Evolutionary conservation across 2,888 invertebrate species (phyloP).

Genomic region (Oscheius sp.): DNA sequence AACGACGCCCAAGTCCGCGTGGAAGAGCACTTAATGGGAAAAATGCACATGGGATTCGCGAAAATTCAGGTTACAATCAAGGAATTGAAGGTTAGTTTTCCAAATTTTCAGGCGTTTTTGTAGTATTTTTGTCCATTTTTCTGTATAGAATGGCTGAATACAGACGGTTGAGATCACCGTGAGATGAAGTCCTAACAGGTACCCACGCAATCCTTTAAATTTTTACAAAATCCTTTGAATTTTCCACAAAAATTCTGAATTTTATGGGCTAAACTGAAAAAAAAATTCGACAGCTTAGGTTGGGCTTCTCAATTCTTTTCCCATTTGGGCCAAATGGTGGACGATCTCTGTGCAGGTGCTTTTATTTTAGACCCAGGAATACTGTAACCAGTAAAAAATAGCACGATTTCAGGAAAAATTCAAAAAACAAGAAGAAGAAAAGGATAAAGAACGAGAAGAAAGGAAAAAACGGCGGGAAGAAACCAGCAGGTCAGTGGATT

Average conservation of each 20-base stretch:
- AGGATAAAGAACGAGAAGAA: slow-evolving; percentile 22
- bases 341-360: slow-evolving; percentile 16
- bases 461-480: slow-evolving; percentile 12
- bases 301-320: background rate
- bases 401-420: slow-evolving; percentile 14
- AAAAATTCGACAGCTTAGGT: background rate
- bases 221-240: background rate
- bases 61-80: slow-evolving; percentile 52
- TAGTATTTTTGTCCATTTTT: background rate
- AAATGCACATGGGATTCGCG: slow-evolving; percentile 92
- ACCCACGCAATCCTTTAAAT: background rate
- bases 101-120: background rate
- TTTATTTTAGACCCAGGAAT: slow-evolving; percentile 1
- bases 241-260: too few species aligned
- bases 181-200: slow-evolving; percentile 2
- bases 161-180: background rate
- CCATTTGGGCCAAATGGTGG: background rate
- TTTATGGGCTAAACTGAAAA: background rate
- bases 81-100: background rate
- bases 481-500: too few species aligned
- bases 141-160: background rate
- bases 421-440: slow-evolving; percentile 24
- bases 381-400: background rate
- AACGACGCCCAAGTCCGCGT: slow-evolving; percentile 97
- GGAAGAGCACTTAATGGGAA: slow-evolving; percentile 97